phyloP scores from a whole-genome alignment of 2,888 invertebrate species.

The Mythimna vitellina region DNA sequence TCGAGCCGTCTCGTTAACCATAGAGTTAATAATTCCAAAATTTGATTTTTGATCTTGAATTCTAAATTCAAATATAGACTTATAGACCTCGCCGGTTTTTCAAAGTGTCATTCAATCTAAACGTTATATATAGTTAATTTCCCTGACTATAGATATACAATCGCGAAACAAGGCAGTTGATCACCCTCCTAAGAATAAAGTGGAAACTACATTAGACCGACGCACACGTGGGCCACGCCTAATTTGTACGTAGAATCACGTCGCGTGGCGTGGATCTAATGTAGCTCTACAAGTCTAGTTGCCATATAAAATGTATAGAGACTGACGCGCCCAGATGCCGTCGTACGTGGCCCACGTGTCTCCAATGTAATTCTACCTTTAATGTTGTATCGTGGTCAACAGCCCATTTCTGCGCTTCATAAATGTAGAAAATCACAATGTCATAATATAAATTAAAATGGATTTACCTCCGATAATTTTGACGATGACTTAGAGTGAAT shows the following conservation, averaged over 20 bases:
- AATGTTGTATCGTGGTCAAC: not conserved
- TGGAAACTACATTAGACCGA: too few relatives aligned
- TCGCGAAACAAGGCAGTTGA: not conserved
- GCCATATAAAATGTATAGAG: too few relatives aligned
- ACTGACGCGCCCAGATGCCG: too few relatives aligned
- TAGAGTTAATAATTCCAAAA: not conserved
- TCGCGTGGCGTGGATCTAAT: too few relatives aligned
- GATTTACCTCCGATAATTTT: constrained; percentile 16
- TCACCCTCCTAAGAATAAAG: not conserved
- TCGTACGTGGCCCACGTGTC: too few relatives aligned
- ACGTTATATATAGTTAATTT: not conserved
- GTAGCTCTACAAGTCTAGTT: too few relatives aligned
- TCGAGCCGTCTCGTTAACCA: too few relatives aligned
- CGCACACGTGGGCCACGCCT: too few relatives aligned
- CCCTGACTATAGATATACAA: not conserved
- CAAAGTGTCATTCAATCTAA: not conserved
- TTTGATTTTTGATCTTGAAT: not conserved
- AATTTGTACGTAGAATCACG: too few relatives aligned
- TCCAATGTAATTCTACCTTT: not conserved
- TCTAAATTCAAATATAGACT: not conserved
- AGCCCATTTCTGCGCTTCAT: not conserved
- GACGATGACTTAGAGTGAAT: not conserved
- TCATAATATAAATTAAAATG: constrained; percentile 2
- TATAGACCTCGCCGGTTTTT: not conserved
- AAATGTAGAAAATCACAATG: not conserved